These are phyloP conservation scores for Callospermophilus lateralis DNA, from an alignment of 2,113 vertebrate genomes.

Conservation along the genomic window DNA sequence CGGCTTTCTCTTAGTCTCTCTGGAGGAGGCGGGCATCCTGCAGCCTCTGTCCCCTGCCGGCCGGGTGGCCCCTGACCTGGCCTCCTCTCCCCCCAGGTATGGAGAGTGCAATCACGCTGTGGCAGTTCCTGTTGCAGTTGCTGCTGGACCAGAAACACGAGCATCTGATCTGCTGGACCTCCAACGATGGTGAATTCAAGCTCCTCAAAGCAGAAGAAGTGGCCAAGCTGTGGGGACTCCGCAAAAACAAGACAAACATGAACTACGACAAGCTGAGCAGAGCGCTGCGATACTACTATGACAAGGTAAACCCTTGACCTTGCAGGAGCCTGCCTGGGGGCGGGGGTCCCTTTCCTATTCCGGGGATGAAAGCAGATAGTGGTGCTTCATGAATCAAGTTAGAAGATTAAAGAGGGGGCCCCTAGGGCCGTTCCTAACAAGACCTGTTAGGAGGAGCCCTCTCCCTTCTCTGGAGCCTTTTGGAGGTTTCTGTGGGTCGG, in stretches of 20 bases:
- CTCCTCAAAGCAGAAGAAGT: conserved; percentile 98
- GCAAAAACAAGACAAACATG: conserved; percentile 99
- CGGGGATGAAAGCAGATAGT: not conserved
- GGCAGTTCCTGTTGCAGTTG: conserved; percentile 99
- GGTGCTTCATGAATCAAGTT: fast-evolving
- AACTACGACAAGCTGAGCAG: conserved; percentile 99
- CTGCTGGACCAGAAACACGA: conserved; percentile 98
- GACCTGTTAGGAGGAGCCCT: not conserved
- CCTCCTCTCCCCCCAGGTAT: conserved; percentile 89
- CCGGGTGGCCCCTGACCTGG: not conserved
- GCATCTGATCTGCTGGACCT: conserved; percentile 98
- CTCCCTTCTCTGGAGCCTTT: not conserved
- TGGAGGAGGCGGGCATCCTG: fast-evolving
- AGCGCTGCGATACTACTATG: conserved; percentile 98
- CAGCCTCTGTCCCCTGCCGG: fast-evolving
- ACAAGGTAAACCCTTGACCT: conserved; percentile 91
- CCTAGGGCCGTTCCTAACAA: not conserved
- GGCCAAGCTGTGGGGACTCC: conserved; percentile 97
- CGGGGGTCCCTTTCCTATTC: fast-evolving
- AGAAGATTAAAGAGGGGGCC: fast-evolving
- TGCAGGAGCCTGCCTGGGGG: not conserved
- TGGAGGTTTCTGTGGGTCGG: not conserved
- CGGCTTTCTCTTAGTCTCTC: not conserved
- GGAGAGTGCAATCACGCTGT: conserved; percentile 99
- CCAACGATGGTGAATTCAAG: conserved; percentile 98